Evolutionary conservation across 2,888 invertebrate species (phyloP).

Genomic region (Drosophila picticornis): DNA sequence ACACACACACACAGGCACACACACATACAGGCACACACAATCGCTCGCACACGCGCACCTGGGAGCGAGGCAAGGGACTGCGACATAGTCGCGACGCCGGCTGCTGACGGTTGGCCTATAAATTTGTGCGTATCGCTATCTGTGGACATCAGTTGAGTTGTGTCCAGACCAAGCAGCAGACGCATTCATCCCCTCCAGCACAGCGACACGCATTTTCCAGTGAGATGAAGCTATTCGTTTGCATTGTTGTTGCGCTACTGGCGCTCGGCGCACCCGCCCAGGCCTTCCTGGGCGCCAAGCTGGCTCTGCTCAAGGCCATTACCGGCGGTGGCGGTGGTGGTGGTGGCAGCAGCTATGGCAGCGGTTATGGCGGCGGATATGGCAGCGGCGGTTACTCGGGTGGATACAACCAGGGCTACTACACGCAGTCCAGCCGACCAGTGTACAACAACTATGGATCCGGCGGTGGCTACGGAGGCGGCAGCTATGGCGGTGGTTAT

Average conservation of each 20-base stretch:
- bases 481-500: constrained; percentile 37
- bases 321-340: constrained; percentile 54
- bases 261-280: constrained; percentile 71
- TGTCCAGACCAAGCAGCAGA: constrained; percentile 43
- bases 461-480: constrained; percentile 34
- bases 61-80: background rate
- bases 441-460: constrained; percentile 55
- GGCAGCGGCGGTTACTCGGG: constrained; percentile 60
- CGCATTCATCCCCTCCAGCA: constrained; percentile 30
- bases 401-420: constrained; percentile 64
- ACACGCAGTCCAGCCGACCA: constrained; percentile 65
- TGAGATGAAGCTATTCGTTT: constrained; percentile 74
- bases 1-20: constrained; percentile 18
- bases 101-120: constrained; percentile 71
- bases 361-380: constrained; percentile 38
- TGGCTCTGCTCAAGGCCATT: constrained; percentile 75
- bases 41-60: background rate
- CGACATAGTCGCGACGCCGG: constrained; percentile 3
- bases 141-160: constrained; percentile 78
- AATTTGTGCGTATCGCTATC: constrained; percentile 76
- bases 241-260: constrained; percentile 67
- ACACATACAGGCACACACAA: constrained; percentile 14
- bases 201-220: constrained; percentile 1
- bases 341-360: constrained; percentile 23
- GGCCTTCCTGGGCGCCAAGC: constrained; percentile 79